Evolutionary conservation across 37 sponge, comb jelly and placozoan species (phyloP), one percentile per base, ranked within the genome.

Genomic region (Spongilla lacustris): DNA sequence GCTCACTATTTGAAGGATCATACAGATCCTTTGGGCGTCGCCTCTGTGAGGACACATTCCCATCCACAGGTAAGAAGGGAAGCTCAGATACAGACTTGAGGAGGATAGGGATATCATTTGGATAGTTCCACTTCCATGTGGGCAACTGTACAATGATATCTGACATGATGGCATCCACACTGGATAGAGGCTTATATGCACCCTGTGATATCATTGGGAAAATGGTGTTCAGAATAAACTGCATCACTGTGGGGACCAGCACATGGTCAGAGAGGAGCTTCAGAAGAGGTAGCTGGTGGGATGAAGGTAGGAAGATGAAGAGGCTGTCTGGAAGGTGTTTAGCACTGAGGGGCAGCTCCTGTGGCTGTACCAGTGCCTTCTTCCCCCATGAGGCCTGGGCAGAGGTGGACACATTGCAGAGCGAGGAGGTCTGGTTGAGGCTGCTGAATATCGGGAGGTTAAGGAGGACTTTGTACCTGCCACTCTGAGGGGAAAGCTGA

Each of bases 11-110:
- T 34, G 68, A 73, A 49, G 81, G 81, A 67, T 87, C 81, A 81
- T 75, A 87, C 30, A 87, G 80, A 24, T 49, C 38, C 3, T 28
- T 68, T 58, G 81, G 88, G 19, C 58, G 21, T 71, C 75, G 33
- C 48, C 50, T 78, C 22, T 38, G 81, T 13, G 10, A 58, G 28
- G 29, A 36, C 27, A 6, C 34, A 68, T n/a, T 68, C 8, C 19
- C 24, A 3, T 13, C 21, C 0, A 11, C 49, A 26, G 46, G 36
- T 19, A 84, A 10, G 41, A 84, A 84, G 31, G 36, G 36, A 19
- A 84, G 85, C 8, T n/a, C 28, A 32, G 67, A 50, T 33, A 83
- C 9, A 17, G 38, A 30, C 27, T 4, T 74, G 11, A 28, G 24
- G 17, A 73, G 29, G 32, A 22, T 32, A 36, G 73, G 76, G 0